phyloP scores from a whole-genome alignment of 2,797 vertebrate species.

The Gymnoscopelus braueri region DNA sequence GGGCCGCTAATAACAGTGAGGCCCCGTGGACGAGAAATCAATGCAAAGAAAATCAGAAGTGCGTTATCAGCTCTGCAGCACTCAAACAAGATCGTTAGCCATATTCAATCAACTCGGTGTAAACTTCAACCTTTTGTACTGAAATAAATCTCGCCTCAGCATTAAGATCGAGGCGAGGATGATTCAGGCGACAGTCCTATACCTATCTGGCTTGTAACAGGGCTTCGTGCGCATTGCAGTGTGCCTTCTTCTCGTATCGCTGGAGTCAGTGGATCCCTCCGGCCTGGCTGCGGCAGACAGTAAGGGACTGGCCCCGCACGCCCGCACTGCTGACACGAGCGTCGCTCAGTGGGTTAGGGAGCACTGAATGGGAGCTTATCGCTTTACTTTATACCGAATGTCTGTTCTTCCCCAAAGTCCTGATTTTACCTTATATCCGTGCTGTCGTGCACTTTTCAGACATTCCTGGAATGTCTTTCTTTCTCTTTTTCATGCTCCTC shows the following conservation, averaged over 20 bases:
- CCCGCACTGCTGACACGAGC: not conserved
- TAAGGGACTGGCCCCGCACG: constrained; percentile 38
- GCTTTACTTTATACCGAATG: constrained; percentile 45
- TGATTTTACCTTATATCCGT: constrained; percentile 41
- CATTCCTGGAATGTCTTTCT: not conserved
- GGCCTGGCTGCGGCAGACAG: constrained; percentile 58
- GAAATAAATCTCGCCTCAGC: constrained; percentile 47
- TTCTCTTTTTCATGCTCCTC: constrained; percentile 14
- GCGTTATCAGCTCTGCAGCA: constrained; percentile 52
- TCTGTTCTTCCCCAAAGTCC: constrained; percentile 8
- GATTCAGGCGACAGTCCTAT: constrained; percentile 48
- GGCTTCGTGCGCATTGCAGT: constrained; percentile 55
- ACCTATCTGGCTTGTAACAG: constrained; percentile 35
- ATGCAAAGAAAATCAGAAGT: constrained; percentile 53
- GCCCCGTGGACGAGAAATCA: constrained; percentile 49
- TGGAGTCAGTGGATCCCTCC: constrained; percentile 46
- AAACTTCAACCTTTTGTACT: constrained; percentile 47
- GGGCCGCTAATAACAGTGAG: constrained; percentile 56
- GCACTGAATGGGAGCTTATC: constrained; percentile 52
- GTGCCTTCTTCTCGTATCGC: constrained; percentile 60
- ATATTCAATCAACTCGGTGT: constrained; percentile 27
- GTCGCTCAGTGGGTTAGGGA: constrained; percentile 35
- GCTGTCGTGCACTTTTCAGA: constrained; percentile 7
- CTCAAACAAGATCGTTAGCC: constrained; percentile 32
- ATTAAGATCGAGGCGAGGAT: constrained; percentile 38